Conservation (phyloP, 1,140 invertebrate species). For the Drosophila parabipectinata region DNA sequence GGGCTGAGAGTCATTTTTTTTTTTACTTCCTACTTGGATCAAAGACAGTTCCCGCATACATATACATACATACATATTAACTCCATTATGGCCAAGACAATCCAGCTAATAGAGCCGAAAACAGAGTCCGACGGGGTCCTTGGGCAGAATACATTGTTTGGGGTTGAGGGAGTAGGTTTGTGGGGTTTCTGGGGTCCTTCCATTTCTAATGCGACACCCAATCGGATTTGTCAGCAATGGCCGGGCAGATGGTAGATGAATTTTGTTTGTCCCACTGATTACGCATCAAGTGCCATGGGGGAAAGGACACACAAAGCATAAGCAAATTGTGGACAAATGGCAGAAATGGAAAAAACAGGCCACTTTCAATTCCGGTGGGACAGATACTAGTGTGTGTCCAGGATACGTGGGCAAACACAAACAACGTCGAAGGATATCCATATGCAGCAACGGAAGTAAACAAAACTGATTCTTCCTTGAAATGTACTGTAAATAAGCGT, state of each 20-base stretch:
- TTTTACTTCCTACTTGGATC: constrained; percentile 49
- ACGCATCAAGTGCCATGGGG: constrained; percentile 67
- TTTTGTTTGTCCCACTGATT: constrained; percentile 67
- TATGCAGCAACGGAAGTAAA: constrained; percentile 39
- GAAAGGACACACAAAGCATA: constrained; percentile 25
- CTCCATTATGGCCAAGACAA: constrained; percentile 76
- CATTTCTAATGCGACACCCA: constrained; percentile 65
- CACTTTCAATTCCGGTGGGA: constrained; percentile 65
- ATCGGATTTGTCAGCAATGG: constrained; percentile 75
- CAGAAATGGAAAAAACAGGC: constrained; percentile 42
- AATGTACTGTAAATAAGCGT: neutral
- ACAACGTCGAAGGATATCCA: constrained; percentile 9
- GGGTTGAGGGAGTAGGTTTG: constrained; percentile 3
- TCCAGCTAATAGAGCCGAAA: constrained; percentile 60
- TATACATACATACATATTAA: constrained; percentile 62
- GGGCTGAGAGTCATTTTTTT: constrained; percentile 7
- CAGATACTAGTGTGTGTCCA: constrained; percentile 29
- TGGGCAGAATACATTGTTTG: constrained; percentile 7
- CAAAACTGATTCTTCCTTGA: constrained; percentile 23
- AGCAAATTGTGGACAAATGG: constrained; percentile 61
- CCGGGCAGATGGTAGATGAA: constrained; percentile 53
- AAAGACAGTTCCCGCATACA: constrained; percentile 58
- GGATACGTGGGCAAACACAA: constrained; percentile 60
- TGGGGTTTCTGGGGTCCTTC: constrained; percentile 6
- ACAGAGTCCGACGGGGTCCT: constrained; percentile 10